Conservation (phyloP, 2,113 vertebrate genomes). For the Hippocampus guttulatus region DNA sequence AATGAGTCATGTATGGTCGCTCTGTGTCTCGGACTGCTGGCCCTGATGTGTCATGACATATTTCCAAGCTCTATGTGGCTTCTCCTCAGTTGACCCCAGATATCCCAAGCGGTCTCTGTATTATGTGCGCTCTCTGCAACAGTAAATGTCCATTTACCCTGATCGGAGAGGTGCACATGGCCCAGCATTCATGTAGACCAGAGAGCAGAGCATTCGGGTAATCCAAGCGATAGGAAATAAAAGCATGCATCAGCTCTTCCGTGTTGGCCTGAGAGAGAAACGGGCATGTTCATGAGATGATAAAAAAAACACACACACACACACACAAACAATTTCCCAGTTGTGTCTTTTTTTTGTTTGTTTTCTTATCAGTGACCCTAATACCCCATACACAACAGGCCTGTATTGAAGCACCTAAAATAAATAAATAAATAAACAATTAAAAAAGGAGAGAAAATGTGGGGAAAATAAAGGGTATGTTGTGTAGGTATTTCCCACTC, state of each 20-base stretch:
- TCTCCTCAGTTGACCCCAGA: not conserved
- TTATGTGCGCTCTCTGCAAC: not conserved
- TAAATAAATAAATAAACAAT: not conserved
- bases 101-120: not conserved
- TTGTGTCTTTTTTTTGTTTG: not conserved
- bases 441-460: not conserved
- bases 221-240: too few species aligned
- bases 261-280: too few species aligned
- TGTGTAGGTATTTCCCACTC: constrained; percentile 26
- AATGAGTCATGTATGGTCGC: not conserved
- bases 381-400: not conserved
- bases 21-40: not conserved
- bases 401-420: not conserved
- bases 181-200: not conserved
- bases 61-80: not conserved
- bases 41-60: constrained; percentile 4
- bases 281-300: too few species aligned
- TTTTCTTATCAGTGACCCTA: not conserved
- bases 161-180: not conserved
- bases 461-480: not conserved
- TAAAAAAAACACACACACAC: too few species aligned
- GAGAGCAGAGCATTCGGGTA: too few species aligned
- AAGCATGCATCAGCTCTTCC: too few species aligned
- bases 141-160: not conserved
- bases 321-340: too few species aligned